phyloP scores from a whole-genome alignment of 2,113 vertebrate species.

The Rhynchopsitta pachyrhyncha region DNA sequence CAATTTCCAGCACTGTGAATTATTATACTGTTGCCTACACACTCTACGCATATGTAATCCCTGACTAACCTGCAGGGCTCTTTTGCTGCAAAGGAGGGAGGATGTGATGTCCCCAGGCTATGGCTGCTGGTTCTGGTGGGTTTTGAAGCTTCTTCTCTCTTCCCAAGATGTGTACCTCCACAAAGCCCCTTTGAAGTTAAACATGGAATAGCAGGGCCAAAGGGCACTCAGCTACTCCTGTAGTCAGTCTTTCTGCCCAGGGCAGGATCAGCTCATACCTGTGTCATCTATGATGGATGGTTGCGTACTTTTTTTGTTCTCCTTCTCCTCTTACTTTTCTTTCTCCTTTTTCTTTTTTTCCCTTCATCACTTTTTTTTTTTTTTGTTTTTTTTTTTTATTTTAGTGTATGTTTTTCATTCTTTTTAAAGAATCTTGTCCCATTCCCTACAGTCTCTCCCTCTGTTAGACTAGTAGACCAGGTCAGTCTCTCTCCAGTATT shows the following conservation, averaged over 20 bases:
- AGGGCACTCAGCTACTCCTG: background rate
- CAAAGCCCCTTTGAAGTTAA: constrained; percentile 16
- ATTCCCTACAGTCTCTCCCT: background rate
- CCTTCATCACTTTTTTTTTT: background rate
- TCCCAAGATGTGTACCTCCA: background rate
- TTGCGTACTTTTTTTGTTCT: background rate
- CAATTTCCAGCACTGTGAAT: background rate
- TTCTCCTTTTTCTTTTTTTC: background rate
- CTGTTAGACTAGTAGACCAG: background rate
- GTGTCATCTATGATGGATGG: background rate
- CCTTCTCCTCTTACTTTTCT: background rate
- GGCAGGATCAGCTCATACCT: background rate
- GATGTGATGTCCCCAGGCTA: background rate
- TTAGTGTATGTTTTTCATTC: background rate
- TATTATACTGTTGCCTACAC: background rate
- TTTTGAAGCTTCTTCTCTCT: background rate
- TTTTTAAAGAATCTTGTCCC: background rate
- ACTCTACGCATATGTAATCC: rapidly evolving
- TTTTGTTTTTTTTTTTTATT: background rate
- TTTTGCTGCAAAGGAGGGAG: background rate
- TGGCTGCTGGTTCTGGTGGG: background rate
- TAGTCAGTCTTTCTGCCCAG: background rate
- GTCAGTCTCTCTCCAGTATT: background rate
- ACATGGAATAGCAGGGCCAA: background rate
- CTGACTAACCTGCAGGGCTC: background rate